Evolutionary conservation across 2,888 invertebrate species (phyloP).

Genomic region (Kryphioiulus occultus): DNA sequence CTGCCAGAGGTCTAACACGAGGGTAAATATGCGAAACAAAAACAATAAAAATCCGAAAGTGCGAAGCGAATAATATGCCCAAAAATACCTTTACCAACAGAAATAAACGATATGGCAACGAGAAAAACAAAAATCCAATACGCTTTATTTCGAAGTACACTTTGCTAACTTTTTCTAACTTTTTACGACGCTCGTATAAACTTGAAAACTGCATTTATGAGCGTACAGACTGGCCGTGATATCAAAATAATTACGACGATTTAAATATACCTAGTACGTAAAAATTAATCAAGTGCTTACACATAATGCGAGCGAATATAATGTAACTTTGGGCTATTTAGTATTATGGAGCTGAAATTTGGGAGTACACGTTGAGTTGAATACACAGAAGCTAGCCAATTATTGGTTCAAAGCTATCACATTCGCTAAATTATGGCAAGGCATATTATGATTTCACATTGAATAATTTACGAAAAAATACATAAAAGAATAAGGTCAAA

Average conservation of each 20-base stretch:
- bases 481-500: background rate
- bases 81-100: background rate
- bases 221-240: background rate
- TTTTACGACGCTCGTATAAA: background rate
- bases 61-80: background rate
- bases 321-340: no score
- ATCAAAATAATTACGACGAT: background rate
- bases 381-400: no score
- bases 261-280: background rate
- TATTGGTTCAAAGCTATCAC: no score
- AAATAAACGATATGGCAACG: background rate
- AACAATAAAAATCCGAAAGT: background rate
- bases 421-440: no score
- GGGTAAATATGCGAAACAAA: slow-evolving; percentile 26
- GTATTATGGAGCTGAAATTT: no score
- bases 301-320: no score
- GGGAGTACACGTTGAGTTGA: no score
- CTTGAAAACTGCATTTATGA: background rate
- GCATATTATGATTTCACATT: no score
- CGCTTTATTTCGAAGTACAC: background rate
- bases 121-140: background rate
- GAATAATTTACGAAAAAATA: background rate
- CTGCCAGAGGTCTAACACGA: background rate
- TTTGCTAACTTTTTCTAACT: background rate
- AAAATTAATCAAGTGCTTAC: no score